Base-by-base conservation (phyloP, 2,113 vertebrate species). In the Erythrocebus patas region DNA sequence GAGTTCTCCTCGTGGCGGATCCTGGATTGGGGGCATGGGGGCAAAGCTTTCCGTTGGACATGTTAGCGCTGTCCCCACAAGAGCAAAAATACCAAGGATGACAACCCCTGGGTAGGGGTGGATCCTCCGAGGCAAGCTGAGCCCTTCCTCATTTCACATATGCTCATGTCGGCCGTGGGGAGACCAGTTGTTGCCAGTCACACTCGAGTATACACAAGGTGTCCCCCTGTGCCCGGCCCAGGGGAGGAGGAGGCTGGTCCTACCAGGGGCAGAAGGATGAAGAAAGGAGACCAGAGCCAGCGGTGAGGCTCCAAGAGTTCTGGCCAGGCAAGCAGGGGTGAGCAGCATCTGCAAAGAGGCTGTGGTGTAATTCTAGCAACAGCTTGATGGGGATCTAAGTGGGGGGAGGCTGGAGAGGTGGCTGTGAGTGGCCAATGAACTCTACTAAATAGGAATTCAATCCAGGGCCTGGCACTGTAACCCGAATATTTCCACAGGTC, bases 401-500 rank as follows among this genome's bases (percentile, higher is more conserved):
- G 0, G 0, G 2, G 10, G 6, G 3, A 30, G 3, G 8, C 73
- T 43, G 38, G 25, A 30, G 57, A 10, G 38, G 40, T 2, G 40
- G 72, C 22, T 45, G 40, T 25, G 40, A 45, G 25, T 57, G 32
- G 38, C 38, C 79, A 8, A 3, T 2, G 6, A 57, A 11, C 3
- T n/a, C 50, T 50, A 14, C 76, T 73, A 55, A 25, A 83, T 11
- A 16, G 81, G 20, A 30, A 9, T 40, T 17, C 55, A 20, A 17
- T 30, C 30, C 81, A 30, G 80, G 27, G 27, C 12, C 43, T 25
- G 38, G 38, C 7, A 25, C 50, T 38, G 35, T 23, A 57, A 82
- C 38, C 55, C 81, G 4, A 30, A 23, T 8, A 23, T 27, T n/a
- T 59, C n/a, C 79, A 73, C 13, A 5, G 27, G 38, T 43, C 57